Evolutionary conservation across 1,140 invertebrate genomes (phyloP).

Genomic region (Drosophila tristis): DNA sequence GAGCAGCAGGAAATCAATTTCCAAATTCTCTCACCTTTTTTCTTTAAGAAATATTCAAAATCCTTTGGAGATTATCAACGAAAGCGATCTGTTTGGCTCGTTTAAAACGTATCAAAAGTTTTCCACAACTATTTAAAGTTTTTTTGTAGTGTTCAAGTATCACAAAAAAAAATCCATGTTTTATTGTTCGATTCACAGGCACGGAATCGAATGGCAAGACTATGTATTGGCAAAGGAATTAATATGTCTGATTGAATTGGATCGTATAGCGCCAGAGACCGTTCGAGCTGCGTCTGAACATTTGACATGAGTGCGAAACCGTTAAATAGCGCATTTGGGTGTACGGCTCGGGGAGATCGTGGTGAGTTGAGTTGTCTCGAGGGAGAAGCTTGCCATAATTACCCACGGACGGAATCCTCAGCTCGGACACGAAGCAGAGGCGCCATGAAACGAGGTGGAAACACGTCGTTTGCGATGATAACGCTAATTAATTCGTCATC

Average conservation of each 20-base stretch:
- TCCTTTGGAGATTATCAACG: not conserved
- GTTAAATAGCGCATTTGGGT: constrained; percentile 55
- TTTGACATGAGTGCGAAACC: constrained; percentile 39
- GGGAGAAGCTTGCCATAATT: constrained; percentile 26
- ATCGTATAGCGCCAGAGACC: constrained; percentile 25
- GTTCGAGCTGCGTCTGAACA: constrained; percentile 62
- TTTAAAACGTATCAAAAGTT: not conserved
- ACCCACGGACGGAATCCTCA: constrained; percentile 27
- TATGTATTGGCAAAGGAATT: not conserved
- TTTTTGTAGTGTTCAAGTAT: constrained; percentile 7
- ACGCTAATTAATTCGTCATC: constrained; percentile 36
- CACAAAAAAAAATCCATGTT: constrained; percentile 40
- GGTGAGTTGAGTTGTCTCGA: constrained; percentile 46
- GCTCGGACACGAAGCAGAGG: constrained; percentile 10
- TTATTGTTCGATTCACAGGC: not conserved
- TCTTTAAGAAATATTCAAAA: not conserved
- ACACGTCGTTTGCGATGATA: constrained; percentile 41
- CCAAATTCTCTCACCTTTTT: constrained; percentile 16
- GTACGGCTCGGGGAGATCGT: constrained; percentile 44
- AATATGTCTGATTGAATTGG: constrained; percentile 29
- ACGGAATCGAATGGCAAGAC: constrained; percentile 23
- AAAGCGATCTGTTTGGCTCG: not conserved
- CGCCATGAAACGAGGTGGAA: constrained; percentile 19
- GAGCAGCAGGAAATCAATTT: not conserved
- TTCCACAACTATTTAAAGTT: constrained; percentile 3